phyloP scores from a whole-genome alignment of 2,888 invertebrate genomes.

The Eueremaeus valkanovi region DNA sequence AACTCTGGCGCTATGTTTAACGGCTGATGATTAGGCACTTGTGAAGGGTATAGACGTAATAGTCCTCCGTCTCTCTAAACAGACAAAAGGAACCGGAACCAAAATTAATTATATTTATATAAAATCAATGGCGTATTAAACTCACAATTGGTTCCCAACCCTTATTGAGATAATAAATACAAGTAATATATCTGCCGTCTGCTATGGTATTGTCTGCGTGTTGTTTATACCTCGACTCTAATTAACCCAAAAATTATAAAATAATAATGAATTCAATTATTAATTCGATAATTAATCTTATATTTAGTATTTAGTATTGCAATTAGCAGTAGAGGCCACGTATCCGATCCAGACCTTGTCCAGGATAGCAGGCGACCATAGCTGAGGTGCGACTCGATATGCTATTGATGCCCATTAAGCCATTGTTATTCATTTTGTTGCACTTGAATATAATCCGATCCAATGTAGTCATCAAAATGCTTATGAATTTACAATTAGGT shows the following conservation, averaged over 20 bases:
- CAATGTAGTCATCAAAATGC: slow-evolving; percentile 62
- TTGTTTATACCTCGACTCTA: slow-evolving; percentile 75
- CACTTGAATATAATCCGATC: slow-evolving; percentile 45
- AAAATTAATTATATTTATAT: neutral
- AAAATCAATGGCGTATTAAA: neutral
- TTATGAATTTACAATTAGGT: slow-evolving; percentile 70
- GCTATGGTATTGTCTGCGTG: slow-evolving; percentile 97
- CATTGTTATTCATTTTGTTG: slow-evolving; percentile 43
- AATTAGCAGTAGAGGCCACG: slow-evolving; percentile 50
- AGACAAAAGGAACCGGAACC: neutral
- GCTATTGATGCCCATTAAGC: slow-evolving; percentile 46
- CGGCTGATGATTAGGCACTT: slow-evolving; percentile 72
- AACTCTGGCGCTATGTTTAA: slow-evolving; percentile 82
- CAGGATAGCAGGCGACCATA: slow-evolving; percentile 98
- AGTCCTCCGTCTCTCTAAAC: slow-evolving; percentile 68
- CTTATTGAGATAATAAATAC: slow-evolving; percentile 94
- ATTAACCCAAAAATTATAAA: no score
- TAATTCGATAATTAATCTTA: neutral
- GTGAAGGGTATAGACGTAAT: slow-evolving; percentile 86
- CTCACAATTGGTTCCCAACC: slow-evolving; percentile 77
- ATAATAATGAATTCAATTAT: neutral
- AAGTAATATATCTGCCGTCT: slow-evolving; percentile 93
- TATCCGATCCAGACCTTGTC: slow-evolving; percentile 79
- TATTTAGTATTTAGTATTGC: neutral
- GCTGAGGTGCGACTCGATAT: slow-evolving; percentile 53